phyloP scores from a whole-genome alignment of 2,888 invertebrate species.

The Clostera curtula region DNA sequence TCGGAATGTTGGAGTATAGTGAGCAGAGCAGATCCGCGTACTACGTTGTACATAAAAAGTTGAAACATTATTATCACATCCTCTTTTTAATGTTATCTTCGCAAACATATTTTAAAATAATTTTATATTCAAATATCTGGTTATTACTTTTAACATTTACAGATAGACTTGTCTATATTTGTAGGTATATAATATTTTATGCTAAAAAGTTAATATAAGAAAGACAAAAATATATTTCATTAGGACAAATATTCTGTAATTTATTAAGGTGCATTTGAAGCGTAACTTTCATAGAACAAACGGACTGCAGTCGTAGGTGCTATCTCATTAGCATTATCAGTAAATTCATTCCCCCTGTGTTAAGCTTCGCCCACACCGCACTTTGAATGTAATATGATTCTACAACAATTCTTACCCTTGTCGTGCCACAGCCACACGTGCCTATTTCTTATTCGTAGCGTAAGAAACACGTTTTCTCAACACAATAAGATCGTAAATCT shows the following conservation, averaged over 20 bases:
- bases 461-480: slow-evolving; percentile 20
- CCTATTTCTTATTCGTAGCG: slow-evolving; percentile 20
- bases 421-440: slow-evolving; percentile 22
- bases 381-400: slow-evolving; percentile 11
- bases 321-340: slow-evolving; percentile 34
- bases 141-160: too few relatives aligned
- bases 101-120: neutral
- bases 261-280: neutral
- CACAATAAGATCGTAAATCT: slow-evolving; percentile 32
- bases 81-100: slow-evolving; percentile 1
- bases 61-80: slow-evolving; percentile 4
- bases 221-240: too few relatives aligned
- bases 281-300: slow-evolving; percentile 30
- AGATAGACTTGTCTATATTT: too few relatives aligned
- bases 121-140: too few relatives aligned
- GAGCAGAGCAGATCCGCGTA: slow-evolving; percentile 12
- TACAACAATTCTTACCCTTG: slow-evolving; percentile 12
- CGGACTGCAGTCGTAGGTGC: slow-evolving; percentile 24
- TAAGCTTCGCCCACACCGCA: slow-evolving; percentile 11
- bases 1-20: slow-evolving; percentile 37
- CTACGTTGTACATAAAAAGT: slow-evolving; percentile 8
- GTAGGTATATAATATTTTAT: too few relatives aligned
- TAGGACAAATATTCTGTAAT: too few relatives aligned
- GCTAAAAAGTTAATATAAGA: too few relatives aligned
- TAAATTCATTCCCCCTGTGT: slow-evolving; percentile 14